Base-by-base conservation (phyloP, 2,888 invertebrate species). In the Conomelus anceps region DNA sequence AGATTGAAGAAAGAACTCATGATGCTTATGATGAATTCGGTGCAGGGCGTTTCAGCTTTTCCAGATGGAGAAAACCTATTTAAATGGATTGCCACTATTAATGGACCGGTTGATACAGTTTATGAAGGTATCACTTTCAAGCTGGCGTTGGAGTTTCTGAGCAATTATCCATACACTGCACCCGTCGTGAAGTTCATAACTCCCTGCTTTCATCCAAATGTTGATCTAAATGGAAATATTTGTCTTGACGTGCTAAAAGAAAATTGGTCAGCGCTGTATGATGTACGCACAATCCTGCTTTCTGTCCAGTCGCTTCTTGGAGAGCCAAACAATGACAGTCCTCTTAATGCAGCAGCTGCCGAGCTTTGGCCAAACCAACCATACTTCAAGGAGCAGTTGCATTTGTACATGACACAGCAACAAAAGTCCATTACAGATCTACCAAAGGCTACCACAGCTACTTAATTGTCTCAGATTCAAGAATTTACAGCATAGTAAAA, bases 231-330 rank as follows among this genome's bases (percentile, higher is more conserved):
- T 91, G 96, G 96, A 29, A 97, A 98, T 93, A 99, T 99, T 93
- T 99, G 99, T 93, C 94, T 99, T 93, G 99, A 99, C 93, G 99
- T 99, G 93, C 94, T 99, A 91, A 98, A 98, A 94, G 99, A 99
- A 92, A 98, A 99, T 93, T 99, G 99, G 99, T 98, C 98, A 89
- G 99, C 99, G 0, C 94, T 98, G 89, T 98, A 98, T 92, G 99
- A 99, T 94, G 98, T 99, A 9, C 96, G 98, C 92, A 98, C 98
- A 85, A 97, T 99, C 92, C 94, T 99, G 91, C 94, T 99, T 90
- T 99, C 99, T 34, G 97, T 99, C 93, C 99, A 99, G 93, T 98
- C 98, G 91, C 94, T 99, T 89, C 94, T 99, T 91, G 98, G 96
- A 90, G 86, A 86, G 24, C 86, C 86, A 7, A 86, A 86, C 24